Conservation (phyloP, 2,888 invertebrate genomes). For the Spatulosminthurus flaviceps region DNA sequence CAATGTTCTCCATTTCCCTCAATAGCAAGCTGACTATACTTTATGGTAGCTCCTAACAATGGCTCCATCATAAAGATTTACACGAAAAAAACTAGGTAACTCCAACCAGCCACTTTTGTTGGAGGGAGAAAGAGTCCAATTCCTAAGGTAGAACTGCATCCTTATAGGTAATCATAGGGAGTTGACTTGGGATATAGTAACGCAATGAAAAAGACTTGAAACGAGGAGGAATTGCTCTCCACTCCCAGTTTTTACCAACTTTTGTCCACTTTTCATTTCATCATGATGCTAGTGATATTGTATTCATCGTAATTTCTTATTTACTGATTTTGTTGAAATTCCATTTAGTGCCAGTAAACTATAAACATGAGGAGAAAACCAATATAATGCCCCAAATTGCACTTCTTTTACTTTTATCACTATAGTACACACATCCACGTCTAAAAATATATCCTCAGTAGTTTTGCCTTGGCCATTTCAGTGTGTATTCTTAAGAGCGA, state of each 20-base stretch:
- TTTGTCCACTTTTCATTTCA: not conserved
- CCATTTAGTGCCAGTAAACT: no score
- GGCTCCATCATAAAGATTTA: slow-evolving; percentile 45
- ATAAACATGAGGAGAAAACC: no score
- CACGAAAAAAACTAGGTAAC: slow-evolving; percentile 30
- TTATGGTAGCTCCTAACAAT: slow-evolving; percentile 41
- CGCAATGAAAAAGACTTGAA: no score
- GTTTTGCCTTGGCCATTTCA: no score
- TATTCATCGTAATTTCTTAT: not conserved
- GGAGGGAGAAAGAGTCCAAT: not conserved
- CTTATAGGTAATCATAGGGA: no score
- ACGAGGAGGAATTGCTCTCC: not conserved
- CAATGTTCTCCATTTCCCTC: slow-evolving; percentile 43
- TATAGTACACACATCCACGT: no score
- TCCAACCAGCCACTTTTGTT: not conserved
- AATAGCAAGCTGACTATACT: slow-evolving; percentile 32
- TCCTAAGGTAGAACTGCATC: no score
- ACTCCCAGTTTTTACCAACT: not conserved
- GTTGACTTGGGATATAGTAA: no score
- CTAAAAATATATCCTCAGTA: no score
- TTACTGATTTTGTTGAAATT: not conserved
- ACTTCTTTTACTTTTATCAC: no score
- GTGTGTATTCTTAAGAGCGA: no score
- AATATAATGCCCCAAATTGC: no score
- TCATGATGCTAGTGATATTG: not conserved